Percentiles rank a stretch among this genome's conserved stretches.
phyloP scores from a whole-genome alignment of 2,888 invertebrate species.

The Theodoxus fluviatilis region DNA sequence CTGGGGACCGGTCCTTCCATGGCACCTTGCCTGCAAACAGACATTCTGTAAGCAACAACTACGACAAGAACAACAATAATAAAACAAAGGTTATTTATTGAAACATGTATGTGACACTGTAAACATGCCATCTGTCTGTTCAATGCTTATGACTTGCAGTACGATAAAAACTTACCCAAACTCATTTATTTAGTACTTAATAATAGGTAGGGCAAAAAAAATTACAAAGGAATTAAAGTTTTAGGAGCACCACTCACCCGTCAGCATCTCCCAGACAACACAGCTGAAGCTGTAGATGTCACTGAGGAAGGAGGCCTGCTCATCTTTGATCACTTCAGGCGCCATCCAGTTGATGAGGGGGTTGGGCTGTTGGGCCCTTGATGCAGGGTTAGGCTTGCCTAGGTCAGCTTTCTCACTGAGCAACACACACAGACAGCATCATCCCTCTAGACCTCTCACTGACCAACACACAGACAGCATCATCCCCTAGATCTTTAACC shows the following conservation, averaged over 20 bases:
- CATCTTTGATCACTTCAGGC: constrained; percentile 65
- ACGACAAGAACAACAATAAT: background rate
- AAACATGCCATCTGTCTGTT: background rate
- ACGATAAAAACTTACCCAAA: background rate
- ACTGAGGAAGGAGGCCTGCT: constrained; percentile 55
- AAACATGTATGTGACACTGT: constrained; percentile 4
- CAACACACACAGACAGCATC: too few species aligned
- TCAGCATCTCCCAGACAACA: constrained; percentile 66
- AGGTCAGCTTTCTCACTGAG: constrained; percentile 45
- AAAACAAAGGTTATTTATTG: background rate
- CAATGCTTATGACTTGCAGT: background rate
- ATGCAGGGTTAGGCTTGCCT: constrained; percentile 45
- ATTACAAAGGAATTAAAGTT: background rate
- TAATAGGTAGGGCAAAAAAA: background rate
- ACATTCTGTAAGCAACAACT: background rate
- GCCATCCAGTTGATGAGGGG: constrained; percentile 66
- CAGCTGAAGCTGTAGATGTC: constrained; percentile 66
- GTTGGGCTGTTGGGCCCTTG: constrained; percentile 31
- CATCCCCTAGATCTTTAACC: too few species aligned
- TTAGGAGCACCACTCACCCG: constrained; percentile 40
- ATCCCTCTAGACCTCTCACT: too few species aligned
- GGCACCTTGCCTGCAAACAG: constrained; percentile 42
- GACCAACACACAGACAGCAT: too few species aligned
- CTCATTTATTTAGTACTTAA: background rate
- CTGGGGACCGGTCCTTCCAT: constrained; percentile 39